Conservation (phyloP, 2,888 invertebrate species). For the Stramonita haemastoma region DNA sequence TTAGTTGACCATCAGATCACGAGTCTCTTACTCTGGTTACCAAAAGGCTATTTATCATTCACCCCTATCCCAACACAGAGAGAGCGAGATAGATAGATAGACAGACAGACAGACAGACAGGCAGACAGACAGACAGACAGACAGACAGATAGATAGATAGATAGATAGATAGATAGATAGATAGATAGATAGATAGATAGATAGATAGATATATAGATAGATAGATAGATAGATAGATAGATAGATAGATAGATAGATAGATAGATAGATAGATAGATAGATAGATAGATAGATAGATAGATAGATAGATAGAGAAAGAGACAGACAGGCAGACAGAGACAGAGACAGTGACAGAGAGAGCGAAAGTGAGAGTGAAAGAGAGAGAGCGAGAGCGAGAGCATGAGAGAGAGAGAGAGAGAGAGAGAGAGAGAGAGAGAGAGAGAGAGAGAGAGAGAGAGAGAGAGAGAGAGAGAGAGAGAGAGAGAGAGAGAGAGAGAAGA, state of each 20-base stretch:
- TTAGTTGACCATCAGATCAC: too few relatives aligned
- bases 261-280: too few relatives aligned
- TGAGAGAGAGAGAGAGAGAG: not conserved
- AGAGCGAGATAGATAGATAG: not conserved
- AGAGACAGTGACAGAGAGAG: not conserved
- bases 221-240: too few relatives aligned
- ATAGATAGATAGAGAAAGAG: not conserved
- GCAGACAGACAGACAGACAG: not conserved
- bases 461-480: not conserved
- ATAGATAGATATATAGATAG: too few relatives aligned
- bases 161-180: too few relatives aligned
- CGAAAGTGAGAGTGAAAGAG: not conserved
- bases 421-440: not conserved
- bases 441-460: not conserved
- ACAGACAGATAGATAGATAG: not conserved
- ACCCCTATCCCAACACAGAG: not conserved
- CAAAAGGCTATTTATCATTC: too few relatives aligned
- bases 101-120: not conserved
- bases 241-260: too few relatives aligned
- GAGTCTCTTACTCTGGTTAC: too few relatives aligned
- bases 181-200: too few relatives aligned
- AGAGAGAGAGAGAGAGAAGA: too few relatives aligned
- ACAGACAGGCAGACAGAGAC: too few relatives aligned
- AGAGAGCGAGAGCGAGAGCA: slow-evolving; percentile 11
- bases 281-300: not conserved